Evolutionary conservation across 2,888 invertebrate species (phyloP).

Genomic region (Eupithecia dodoneata): DNA sequence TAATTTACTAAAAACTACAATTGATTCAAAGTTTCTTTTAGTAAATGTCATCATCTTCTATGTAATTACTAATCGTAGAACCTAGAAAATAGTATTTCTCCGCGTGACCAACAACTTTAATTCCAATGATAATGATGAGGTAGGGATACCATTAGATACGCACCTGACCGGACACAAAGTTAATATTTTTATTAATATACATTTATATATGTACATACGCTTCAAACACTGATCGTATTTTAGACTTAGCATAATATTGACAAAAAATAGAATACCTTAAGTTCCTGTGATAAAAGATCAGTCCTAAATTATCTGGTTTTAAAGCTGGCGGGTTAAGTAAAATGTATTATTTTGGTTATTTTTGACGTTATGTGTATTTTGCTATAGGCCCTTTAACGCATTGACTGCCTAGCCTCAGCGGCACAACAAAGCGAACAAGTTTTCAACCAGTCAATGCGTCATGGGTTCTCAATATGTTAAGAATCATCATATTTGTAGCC

Average conservation of each 20-base stretch:
- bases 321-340: background rate
- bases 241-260: slow-evolving; percentile 4
- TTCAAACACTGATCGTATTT: background rate
- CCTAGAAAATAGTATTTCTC: background rate
- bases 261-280: background rate
- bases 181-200: background rate
- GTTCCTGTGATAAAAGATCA: slow-evolving; percentile 21
- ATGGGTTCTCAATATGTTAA: too few species aligned
- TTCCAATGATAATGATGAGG: background rate
- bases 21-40: too few species aligned
- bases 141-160: background rate
- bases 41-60: background rate
- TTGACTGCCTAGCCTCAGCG: too few species aligned
- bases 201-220: background rate
- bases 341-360: slow-evolving; percentile 21
- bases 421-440: too few species aligned
- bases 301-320: background rate
- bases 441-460: too few species aligned
- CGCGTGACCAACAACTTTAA: background rate
- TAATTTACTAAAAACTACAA: too few species aligned
- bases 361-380: slow-evolving; percentile 12
- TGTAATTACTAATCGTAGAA: background rate
- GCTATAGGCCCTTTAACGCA: background rate
- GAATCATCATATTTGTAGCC: background rate
- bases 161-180: background rate